phyloP scores from a whole-genome alignment of 2,888 invertebrate species.

The Pedicia rivosa region DNA sequence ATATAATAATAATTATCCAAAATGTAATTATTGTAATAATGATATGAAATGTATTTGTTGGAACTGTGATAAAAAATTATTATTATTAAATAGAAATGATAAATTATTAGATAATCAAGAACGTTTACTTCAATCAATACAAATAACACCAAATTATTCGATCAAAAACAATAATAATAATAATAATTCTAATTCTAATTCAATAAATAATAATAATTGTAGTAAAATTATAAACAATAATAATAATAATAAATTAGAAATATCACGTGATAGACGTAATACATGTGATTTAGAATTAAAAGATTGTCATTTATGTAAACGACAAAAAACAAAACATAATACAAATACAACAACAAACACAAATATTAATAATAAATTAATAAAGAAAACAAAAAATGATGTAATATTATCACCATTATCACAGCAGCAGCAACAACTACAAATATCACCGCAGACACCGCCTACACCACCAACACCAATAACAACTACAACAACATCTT shows the following conservation, averaged over 20 bases:
- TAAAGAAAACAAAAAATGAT: too few species aligned
- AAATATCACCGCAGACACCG: background rate
- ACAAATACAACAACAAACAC: background rate
- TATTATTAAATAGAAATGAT: conserved; percentile 2
- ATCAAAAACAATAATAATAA: conserved; percentile 35
- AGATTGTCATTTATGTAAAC: conserved; percentile 29
- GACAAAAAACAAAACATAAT: conserved; percentile 30
- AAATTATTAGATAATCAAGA: conserved; percentile 32
- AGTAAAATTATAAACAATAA: conserved; percentile 4
- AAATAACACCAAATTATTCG: conserved; percentile 32
- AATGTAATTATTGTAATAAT: conserved; percentile 23
- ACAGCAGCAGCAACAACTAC: too few species aligned
- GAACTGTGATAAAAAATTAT: conserved; percentile 18
- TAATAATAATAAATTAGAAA: conserved; percentile 3
- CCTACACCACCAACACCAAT: background rate
- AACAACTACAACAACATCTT: too few species aligned
- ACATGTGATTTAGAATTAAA: conserved; percentile 8
- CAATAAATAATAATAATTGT: conserved; percentile 22
- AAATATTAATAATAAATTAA: background rate
- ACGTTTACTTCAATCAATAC: conserved; percentile 37
- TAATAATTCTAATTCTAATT: conserved; percentile 20
- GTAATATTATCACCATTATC: too few species aligned
- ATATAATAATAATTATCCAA: conserved; percentile 11
- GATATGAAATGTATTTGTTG: conserved; percentile 28
- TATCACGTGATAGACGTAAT: conserved; percentile 3